Evolutionary conservation across 2,113 vertebrate species (phyloP).

Genomic region (Gambusia holbrooki): DNA sequence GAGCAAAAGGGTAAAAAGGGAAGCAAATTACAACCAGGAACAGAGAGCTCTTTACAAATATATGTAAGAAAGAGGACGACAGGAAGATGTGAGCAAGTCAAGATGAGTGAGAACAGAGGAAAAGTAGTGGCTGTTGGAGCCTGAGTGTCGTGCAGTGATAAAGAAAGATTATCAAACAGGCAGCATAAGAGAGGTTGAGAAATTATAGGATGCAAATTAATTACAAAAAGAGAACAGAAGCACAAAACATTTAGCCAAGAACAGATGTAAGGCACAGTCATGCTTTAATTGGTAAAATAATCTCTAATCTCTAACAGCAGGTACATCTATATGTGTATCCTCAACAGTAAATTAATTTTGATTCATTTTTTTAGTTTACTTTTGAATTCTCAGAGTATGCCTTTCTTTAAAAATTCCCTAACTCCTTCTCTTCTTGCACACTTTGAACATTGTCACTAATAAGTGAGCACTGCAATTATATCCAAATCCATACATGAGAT

Average conservation of each 20-base stretch:
- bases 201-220: conserved; percentile 31
- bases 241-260: not conserved
- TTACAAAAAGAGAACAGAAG: not conserved
- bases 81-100: not conserved
- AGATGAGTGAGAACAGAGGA: conserved; percentile 9
- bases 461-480: not conserved
- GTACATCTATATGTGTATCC: not conserved
- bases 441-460: not conserved
- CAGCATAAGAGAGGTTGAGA: not conserved
- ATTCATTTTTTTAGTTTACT: not conserved
- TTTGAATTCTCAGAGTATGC: not conserved
- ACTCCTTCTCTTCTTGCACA: not conserved
- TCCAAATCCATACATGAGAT: not conserved
- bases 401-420: not conserved
- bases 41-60: conserved; percentile 3
- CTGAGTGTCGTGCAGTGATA: not conserved
- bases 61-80: not conserved
- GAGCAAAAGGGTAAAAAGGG: conserved; percentile 10
- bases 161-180: not conserved
- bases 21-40: conserved; percentile 46
- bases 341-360: not conserved
- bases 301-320: not conserved
- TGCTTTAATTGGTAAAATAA: not conserved
- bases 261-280: not conserved
- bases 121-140: not conserved